Evolutionary conservation across 2,888 invertebrate genomes (phyloP), one percentile per base, ranked within the genome.

Genomic region (Perithous albicinctus): DNA sequence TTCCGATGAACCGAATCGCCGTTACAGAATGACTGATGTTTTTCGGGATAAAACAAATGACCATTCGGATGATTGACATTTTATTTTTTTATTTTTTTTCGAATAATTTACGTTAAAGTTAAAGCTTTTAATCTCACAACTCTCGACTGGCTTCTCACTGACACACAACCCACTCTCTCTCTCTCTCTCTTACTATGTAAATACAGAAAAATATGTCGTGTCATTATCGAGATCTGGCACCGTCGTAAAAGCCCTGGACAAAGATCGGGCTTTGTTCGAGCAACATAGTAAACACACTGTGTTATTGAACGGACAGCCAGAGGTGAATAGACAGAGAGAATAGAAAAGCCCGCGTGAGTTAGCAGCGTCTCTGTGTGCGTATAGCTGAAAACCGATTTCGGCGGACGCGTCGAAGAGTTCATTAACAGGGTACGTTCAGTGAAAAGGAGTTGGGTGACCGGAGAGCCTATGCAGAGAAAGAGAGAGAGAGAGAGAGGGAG

Each of bases 361-460:
- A n/a, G 26, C 18, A 6, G 23, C 1, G 18, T 54, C 54, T n/a
- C n/a, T n/a, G n/a, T n/a, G 26, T 32, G 48, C 35, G 69, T 10
- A 29, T 54, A 23, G 48, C 23, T 61, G 59, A 63, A 63, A 63
- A 73, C n/a, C 48, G 51, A 51, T 63, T 73, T 51, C 12, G 73
- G 10, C 54, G 20, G 35, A 61, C 35, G 73, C 73, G 48, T 32
- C 48, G n/a, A 63, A 32, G 73, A 73, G 73, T 61, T 73, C 61
- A 48, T 73, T 63, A 73, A 61, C 61, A 46, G 35, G 35, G 32
- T 26, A 29, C 59, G 59, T 32, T 46, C 72, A 41, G 3, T 7
- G 61, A 61, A 61, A 72, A 35, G 67, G 38, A 38, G 59, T 72
- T 72, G 59, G 72, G 48, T 76, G 76, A 61, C 66, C 80, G 56